Base-by-base conservation (phyloP, 2,888 invertebrate species). In the Spisula solida region DNA sequence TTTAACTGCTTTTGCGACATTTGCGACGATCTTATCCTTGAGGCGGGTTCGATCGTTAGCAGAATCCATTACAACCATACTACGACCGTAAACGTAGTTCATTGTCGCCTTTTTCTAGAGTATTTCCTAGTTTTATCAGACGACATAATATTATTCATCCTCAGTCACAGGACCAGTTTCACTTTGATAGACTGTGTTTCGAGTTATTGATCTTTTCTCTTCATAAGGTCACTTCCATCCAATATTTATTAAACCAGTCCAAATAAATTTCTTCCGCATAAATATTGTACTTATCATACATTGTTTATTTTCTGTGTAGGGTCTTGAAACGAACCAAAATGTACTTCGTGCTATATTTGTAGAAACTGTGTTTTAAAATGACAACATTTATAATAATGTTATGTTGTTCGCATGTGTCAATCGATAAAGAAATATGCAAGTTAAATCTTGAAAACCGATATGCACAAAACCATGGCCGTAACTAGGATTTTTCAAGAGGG, bases 1-100 rank as follows among this genome's bases (percentile, higher is more conserved):
- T 94, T 96, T 96, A n/a, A 96, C 95, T 1, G 96, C 95, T 89
- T 94, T 95, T 8, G 95, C 94, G 20, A 96, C 94, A 92, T 95
- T 95, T 51, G 95, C 94, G 5, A 96, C 86, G 47, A 96, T 95
- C 88, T 95, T 95, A 91, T 96, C 96, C 91, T 96, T 96, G 51
- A 96, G 92, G 70, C 95, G 91, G 90, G 95, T 94, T 87, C 96
- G 94, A 83, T 95, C 95, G 25, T 92, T 87, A 20, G 83, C 83
- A n/a, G 91, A 88, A 48, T 93, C 92, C 92, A 93, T 90, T n/a
- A 84, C 89, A 31, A 90, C 48, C 60, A 91, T 87, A 70, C 86
- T 85, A 66, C 89, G 89, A 5, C 92, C 90, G 55, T 90, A 85
- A 25, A 92, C 89, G 70, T 88, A 87, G 25, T 88, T 88, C 92